Percentiles rank a stretch among this genome's conserved stretches.
phyloP scores from a whole-genome alignment of 2,113 vertebrate genomes.

The Neodon shergylaensis region DNA sequence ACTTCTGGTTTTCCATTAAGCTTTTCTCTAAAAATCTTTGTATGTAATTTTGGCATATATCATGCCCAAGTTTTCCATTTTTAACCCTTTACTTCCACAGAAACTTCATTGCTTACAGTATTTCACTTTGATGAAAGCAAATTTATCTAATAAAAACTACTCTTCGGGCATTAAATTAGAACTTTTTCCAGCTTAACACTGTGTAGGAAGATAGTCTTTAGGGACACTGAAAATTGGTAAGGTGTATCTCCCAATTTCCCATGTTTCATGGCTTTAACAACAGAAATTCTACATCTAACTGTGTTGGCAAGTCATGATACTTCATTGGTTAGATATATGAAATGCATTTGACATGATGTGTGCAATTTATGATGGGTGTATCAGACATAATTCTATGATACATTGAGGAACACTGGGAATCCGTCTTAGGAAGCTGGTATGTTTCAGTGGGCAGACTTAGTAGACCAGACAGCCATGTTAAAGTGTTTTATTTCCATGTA shows the following conservation, averaged over 20 bases:
- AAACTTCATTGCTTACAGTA: background rate
- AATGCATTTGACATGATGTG: background rate
- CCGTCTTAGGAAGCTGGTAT: background rate
- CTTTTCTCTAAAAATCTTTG: background rate
- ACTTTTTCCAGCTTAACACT: background rate
- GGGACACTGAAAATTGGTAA: background rate
- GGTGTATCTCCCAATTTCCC: background rate
- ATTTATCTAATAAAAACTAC: background rate
- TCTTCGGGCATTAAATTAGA: background rate
- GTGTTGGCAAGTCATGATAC: background rate
- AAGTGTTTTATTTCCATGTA: background rate
- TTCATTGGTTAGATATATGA: background rate
- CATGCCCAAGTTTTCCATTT: background rate
- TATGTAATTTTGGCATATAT: background rate
- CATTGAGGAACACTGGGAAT: background rate
- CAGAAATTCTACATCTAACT: too few relatives aligned
- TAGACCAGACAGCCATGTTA: background rate
- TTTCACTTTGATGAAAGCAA: background rate
- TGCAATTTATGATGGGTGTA: background rate
- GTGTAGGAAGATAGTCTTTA: background rate
- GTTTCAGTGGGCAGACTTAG: background rate
- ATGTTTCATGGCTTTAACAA: background rate
- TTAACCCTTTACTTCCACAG: background rate
- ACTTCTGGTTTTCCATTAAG: constrained; percentile 25
- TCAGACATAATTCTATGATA: background rate